Conservation (phyloP, 2,888 invertebrate species). For the Lepas anatifera region DNA sequence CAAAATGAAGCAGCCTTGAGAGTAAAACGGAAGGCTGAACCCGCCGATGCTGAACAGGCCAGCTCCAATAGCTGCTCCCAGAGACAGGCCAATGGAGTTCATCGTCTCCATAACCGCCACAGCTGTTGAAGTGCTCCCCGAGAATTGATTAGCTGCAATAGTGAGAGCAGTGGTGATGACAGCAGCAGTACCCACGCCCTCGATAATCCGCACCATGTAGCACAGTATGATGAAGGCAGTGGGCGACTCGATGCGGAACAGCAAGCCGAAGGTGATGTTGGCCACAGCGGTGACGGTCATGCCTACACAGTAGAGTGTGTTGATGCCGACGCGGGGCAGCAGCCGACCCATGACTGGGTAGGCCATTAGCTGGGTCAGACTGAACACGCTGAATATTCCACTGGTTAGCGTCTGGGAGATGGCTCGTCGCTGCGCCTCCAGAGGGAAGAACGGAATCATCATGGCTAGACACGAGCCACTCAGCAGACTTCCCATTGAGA, state of each 20-base stretch:
- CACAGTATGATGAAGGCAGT: not conserved
- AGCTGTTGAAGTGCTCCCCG: not conserved
- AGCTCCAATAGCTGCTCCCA: not conserved
- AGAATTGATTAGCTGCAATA: not conserved
- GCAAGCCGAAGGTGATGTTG: not conserved
- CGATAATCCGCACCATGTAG: not conserved
- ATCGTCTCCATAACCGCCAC: constrained; percentile 1
- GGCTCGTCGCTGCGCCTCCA: not conserved
- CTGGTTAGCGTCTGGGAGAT: not conserved
- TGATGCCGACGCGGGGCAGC: not conserved
- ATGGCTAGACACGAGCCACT: not conserved
- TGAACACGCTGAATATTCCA: not conserved
- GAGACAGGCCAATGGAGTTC: not conserved
- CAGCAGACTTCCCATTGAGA: constrained; percentile 2
- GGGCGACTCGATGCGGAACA: not conserved
- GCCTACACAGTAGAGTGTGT: not conserved
- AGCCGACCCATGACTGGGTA: not conserved
- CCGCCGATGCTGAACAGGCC: not conserved
- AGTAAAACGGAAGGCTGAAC: not conserved
- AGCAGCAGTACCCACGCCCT: not conserved
- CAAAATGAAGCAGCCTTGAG: not conserved
- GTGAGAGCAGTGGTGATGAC: not conserved
- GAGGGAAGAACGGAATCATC: constrained; percentile 8
- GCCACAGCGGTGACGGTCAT: not conserved
- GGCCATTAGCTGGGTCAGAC: not conserved